phyloP scores from a whole-genome alignment of 2,888 invertebrate species.

The Phortica okadai region DNA sequence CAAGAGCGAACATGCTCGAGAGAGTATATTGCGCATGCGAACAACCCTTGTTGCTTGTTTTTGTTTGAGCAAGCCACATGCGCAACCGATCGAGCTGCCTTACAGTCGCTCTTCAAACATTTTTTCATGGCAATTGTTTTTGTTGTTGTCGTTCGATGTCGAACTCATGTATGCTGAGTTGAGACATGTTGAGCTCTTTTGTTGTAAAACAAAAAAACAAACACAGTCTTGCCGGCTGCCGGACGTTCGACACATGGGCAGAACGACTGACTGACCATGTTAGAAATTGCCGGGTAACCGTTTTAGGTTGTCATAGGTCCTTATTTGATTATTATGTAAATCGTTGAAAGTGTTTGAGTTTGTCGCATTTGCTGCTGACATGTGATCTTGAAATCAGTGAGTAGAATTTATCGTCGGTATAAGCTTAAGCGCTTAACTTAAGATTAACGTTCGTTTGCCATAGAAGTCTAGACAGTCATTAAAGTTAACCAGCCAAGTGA shows the following conservation, averaged over 20 bases:
- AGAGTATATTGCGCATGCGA: constrained; percentile 20
- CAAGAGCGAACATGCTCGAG: not conserved
- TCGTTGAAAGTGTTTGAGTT: not conserved
- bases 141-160: not conserved
- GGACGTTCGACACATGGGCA: not conserved
- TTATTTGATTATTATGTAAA: not conserved
- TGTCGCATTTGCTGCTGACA: not conserved
- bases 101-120: constrained; percentile 11
- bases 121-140: not conserved
- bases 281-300: not conserved
- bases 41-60: constrained; percentile 39
- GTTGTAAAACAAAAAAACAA: not conserved
- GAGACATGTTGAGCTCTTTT: not conserved
- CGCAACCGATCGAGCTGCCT: not conserved
- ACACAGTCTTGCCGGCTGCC: constrained; percentile 7
- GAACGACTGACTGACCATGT: not conserved
- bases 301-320: not conserved
- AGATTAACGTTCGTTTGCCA: no score
- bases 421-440: no score
- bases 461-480: not conserved
- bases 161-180: not conserved
- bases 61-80: constrained; percentile 25
- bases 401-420: not conserved
- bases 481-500: not conserved
- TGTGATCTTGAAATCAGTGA: not conserved